These are phyloP conservation scores for Limenitis camilla DNA, from an alignment of 2,888 invertebrate genomes.

Conservation along the genomic window DNA sequence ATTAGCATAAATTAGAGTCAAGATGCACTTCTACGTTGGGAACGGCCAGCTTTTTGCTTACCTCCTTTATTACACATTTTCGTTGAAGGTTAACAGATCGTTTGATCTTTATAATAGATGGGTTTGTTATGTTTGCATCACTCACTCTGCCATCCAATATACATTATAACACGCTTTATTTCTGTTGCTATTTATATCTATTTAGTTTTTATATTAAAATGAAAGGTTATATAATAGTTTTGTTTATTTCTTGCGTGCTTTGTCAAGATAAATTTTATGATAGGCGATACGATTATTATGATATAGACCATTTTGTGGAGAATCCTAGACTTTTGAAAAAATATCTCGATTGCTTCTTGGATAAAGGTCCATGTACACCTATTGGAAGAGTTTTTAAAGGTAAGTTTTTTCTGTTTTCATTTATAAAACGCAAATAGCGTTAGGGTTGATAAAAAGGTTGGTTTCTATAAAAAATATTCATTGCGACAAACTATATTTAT, in stretches of 20 bases:
- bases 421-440: background rate
- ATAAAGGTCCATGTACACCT: constrained; percentile 52
- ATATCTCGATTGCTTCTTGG: constrained; percentile 77
- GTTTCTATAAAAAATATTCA: too few species aligned
- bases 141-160: constrained; percentile 21
- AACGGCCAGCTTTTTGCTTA: background rate
- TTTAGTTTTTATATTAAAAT: constrained; percentile 16
- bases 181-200: background rate
- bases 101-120: constrained; percentile 46
- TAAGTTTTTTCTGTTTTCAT: constrained; percentile 34
- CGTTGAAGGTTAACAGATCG: constrained; percentile 37
- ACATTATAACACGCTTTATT: background rate
- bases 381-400: constrained; percentile 51
- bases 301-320: constrained; percentile 78
- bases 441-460: background rate
- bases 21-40: background rate
- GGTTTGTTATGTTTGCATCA: constrained; percentile 35
- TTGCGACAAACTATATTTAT: too few species aligned
- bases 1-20: too few species aligned
- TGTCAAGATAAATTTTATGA: constrained; percentile 43
- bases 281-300: constrained; percentile 77
- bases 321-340: constrained; percentile 79
- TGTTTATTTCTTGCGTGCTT: constrained; percentile 23
- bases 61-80: constrained; percentile 22
- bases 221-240: constrained; percentile 23